Evolutionary conservation across 2,113 vertebrate genomes (phyloP).

Genomic region (Tretioscincus oriximinensis): DNA sequence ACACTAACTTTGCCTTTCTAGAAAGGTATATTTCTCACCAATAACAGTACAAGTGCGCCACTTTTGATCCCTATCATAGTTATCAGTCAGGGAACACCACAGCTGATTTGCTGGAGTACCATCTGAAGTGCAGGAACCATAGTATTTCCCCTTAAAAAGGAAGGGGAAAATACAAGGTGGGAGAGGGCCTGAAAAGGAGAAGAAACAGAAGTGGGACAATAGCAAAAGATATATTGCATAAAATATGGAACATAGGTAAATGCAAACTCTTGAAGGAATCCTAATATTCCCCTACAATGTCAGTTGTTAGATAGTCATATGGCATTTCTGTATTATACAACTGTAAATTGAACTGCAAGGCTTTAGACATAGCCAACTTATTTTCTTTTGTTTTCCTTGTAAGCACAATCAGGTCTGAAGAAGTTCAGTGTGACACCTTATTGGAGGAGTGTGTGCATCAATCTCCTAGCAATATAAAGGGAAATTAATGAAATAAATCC

Average conservation of each 20-base stretch:
- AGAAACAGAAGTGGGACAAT: background rate
- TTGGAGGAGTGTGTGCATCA: too few relatives aligned
- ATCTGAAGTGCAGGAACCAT: conserved; percentile 73
- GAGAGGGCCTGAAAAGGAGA: background rate
- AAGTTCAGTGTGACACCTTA: too few relatives aligned
- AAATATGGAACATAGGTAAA: background rate
- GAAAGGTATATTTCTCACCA: conserved; percentile 72
- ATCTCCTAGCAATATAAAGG: too few relatives aligned
- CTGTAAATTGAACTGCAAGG: too few relatives aligned
- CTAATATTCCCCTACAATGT: too few relatives aligned
- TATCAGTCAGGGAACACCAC: conserved; percentile 79
- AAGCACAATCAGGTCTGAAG: too few relatives aligned
- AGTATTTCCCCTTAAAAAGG: conserved; percentile 71
- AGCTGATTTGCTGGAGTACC: conserved; percentile 74
- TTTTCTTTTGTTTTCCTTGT: too few relatives aligned
- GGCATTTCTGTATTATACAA: too few relatives aligned
- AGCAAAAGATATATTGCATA: background rate
- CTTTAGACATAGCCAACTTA: too few relatives aligned
- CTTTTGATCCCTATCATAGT: conserved; percentile 74
- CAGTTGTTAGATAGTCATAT: too few relatives aligned
- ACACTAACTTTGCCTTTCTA: conserved; percentile 23
- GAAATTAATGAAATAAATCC: too few relatives aligned
- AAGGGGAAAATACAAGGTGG: conserved; percentile 78
- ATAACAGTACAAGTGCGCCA: conserved; percentile 68
- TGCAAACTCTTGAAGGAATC: too few relatives aligned